Conservation (phyloP, 2,113 vertebrate species). For the Mus spicilegus region DNA sequence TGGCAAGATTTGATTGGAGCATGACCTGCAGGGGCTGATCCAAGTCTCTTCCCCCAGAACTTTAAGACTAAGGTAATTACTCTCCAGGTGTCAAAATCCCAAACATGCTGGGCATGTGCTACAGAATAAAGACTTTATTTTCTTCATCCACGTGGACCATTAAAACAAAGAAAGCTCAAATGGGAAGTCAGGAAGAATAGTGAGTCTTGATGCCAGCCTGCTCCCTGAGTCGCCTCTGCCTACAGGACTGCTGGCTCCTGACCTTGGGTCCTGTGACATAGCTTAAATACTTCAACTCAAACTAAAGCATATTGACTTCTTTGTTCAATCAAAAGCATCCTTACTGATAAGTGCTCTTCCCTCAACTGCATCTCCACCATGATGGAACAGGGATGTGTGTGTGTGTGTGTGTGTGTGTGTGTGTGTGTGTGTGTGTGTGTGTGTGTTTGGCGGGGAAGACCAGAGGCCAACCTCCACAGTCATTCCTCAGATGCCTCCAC, state of each 20-base stretch:
- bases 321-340: not conserved
- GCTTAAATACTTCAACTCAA: not conserved
- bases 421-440: not conserved
- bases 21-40: not conserved
- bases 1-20: not conserved
- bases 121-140: not conserved
- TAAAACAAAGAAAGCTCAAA: not conserved
- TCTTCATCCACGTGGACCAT: not conserved
- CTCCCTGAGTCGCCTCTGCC: not conserved
- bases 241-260: not conserved
- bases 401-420: not conserved
- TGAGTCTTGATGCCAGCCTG: not conserved
- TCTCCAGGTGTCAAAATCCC: not conserved
- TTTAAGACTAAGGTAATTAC: not conserved
- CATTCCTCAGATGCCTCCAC: not conserved
- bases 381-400: not conserved
- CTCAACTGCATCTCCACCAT: not conserved
- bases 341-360: not conserved
- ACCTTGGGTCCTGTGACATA: conserved; percentile 10
- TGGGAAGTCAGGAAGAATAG: not conserved
- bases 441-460: not conserved
- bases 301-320: not conserved
- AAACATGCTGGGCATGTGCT: not conserved
- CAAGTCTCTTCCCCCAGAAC: not conserved
- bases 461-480: not conserved